phyloP scores from a whole-genome alignment of 2,888 invertebrate genomes.

The Ophraella communa region DNA sequence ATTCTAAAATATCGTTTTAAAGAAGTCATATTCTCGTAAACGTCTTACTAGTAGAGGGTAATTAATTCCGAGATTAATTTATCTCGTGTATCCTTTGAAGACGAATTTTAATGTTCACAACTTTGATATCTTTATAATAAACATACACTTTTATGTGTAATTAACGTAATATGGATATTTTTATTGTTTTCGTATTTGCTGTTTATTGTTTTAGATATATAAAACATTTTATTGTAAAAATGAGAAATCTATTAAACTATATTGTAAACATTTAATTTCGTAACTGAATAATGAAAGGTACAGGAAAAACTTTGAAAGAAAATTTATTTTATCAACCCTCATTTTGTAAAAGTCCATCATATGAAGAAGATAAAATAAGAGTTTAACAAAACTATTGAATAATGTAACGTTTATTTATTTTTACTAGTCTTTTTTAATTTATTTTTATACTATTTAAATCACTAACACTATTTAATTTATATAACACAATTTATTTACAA shows the following conservation, averaged over 20 bases:
- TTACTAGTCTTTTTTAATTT: too few species aligned
- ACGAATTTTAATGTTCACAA: constrained; percentile 11
- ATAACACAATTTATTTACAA: too few species aligned
- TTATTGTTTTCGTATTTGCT: not conserved
- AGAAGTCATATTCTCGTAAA: constrained; percentile 9
- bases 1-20: too few species aligned
- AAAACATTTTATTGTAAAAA: not conserved
- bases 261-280: not conserved
- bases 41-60: constrained; percentile 6
- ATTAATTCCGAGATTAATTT: constrained; percentile 16
- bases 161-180: constrained; percentile 7
- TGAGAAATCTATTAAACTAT: not conserved
- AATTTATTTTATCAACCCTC: too few species aligned
- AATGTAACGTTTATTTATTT: too few species aligned
- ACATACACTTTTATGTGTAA: not conserved
- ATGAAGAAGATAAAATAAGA: too few species aligned
- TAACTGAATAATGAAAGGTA: too few species aligned
- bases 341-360: too few species aligned
- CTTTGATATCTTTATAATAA: constrained; percentile 17
- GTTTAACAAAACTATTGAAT: too few species aligned
- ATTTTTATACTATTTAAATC: too few species aligned
- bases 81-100: constrained; percentile 13
- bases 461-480: too few species aligned
- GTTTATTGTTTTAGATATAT: not conserved
- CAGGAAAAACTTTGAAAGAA: too few species aligned